Evolutionary conservation across 2,888 invertebrate species (phyloP), one percentile per base, ranked within the genome.

Genomic region (Melinaea marsaeus): DNA sequence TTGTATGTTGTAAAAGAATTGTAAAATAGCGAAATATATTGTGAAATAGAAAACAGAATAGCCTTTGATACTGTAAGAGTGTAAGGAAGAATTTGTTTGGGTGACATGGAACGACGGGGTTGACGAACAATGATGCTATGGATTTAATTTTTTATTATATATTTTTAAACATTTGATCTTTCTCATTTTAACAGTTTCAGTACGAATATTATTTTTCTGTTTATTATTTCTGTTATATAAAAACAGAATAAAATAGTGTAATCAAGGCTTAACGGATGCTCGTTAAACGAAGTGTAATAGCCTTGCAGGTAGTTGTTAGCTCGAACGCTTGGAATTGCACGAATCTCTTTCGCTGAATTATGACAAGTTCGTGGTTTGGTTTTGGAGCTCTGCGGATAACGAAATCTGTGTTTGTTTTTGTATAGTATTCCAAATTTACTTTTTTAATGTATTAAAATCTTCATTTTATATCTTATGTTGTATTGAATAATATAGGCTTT

Each of bases 241-340:
- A 42, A 42, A 42, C 42, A 42, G 42, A 42, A 42, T 42, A 42
- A 42, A 42, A 42, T 42, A 3, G 42, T 7, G 42, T 42, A 42
- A 42, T 42, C 42, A 42, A 42, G 42, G 42, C 9, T 33, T 13
- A 48, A n/a, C 33, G 11, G 32, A 32, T 46, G 22, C 32, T 13
- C 35, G 51, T 37, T 47, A 37, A 48, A 9, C 47, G 34, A 35
- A 58, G n/a, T 6, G 22, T 51, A 34, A 55, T 60, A 22, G 2
- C 22, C 42, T 11, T 13, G 55, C 45, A 46, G 13, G 13, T 42
- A 42, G 35, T 55, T 66, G 66, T 61, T 55, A 58, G 61, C 58
- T 60, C 61, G 61, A 69, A 61, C 65, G 68, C 66, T 65, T 67
- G 66, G 65, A 69, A 69, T 69, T 67, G 67, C 65, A 68, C 64